phyloP scores from a whole-genome alignment of 1,140 invertebrate species.

The Formica selysi region DNA sequence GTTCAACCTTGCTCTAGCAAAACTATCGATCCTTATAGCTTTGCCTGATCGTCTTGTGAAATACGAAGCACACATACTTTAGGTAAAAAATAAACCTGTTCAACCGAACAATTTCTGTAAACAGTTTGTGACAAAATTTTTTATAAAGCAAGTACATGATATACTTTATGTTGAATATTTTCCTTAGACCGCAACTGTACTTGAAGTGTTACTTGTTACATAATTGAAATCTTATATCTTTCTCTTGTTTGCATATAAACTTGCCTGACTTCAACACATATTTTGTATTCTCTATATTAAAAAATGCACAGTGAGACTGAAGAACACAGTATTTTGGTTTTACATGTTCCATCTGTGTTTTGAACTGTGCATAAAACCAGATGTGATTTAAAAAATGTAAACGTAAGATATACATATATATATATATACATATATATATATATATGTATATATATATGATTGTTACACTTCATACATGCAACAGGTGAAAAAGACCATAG shows the following conservation, averaged over 20 bases:
- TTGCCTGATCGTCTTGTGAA: constrained; percentile 79
- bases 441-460: neutral
- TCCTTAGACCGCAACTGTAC: neutral
- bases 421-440: constrained; percentile 8
- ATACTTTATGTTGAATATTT: constrained; percentile 44
- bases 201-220: constrained; percentile 37
- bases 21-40: constrained; percentile 86
- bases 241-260: constrained; percentile 49
- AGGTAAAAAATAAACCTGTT: constrained; percentile 58
- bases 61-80: constrained; percentile 40
- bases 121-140: constrained; percentile 59
- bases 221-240: constrained; percentile 11
- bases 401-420: constrained; percentile 9
- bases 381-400: constrained; percentile 48
- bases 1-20: constrained; percentile 88
- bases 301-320: constrained; percentile 59
- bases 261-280: constrained; percentile 31
- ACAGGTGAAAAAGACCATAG: constrained; percentile 30
- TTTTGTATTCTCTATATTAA: constrained; percentile 42
- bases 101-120: constrained; percentile 59
- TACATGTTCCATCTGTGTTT: constrained; percentile 57
- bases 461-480: constrained; percentile 31
- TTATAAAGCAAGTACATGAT: constrained; percentile 34
- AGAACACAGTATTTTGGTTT: constrained; percentile 32
- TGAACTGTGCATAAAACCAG: constrained; percentile 43